phyloP scores from a whole-genome alignment of 2,797 vertebrate species.

The Lagocephalus sceleratus region DNA sequence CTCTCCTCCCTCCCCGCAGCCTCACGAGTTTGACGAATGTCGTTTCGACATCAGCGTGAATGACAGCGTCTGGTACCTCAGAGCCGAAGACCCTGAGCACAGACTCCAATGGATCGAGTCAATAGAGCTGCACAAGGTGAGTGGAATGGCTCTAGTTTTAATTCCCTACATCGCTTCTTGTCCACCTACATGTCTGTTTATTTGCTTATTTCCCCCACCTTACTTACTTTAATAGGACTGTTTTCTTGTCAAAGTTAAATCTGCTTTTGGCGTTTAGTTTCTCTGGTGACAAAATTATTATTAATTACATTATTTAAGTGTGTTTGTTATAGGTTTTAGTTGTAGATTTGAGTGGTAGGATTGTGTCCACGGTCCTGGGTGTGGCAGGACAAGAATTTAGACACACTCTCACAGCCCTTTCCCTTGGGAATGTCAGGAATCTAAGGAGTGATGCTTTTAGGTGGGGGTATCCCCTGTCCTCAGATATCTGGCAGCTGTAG shows the following conservation, averaged over 20 bases:
- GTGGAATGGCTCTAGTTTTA: slow-evolving; percentile 5
- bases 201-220: too few relatives aligned
- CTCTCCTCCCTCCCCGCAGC: slow-evolving; percentile 72
- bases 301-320: too few relatives aligned
- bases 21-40: slow-evolving; percentile 98
- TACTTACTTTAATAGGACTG: background rate
- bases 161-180: background rate
- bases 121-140: slow-evolving; percentile 95
- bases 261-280: too few relatives aligned
- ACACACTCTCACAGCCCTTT: slow-evolving; percentile 12
- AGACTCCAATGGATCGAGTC: slow-evolving; percentile 94
- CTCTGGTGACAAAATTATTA: too few relatives aligned
- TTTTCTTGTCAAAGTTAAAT: background rate
- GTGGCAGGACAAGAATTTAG: slow-evolving; percentile 42
- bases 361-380: slow-evolving; percentile 48
- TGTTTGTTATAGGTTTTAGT: background rate
- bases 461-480: slow-evolving; percentile 49
- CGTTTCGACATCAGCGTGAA: slow-evolving; percentile 98
- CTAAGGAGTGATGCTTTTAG: slow-evolving; percentile 45
- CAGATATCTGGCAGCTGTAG: slow-evolving; percentile 43
- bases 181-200: background rate
- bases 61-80: slow-evolving; percentile 96
- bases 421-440: slow-evolving; percentile 65
- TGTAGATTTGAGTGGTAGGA: slow-evolving; percentile 17
- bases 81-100: slow-evolving; percentile 92